Percentiles rank a stretch among this genome's conserved stretches.
Evolutionary conservation across 2,797 vertebrate species (phyloP).

Genomic region (Microcaecilia unicolor): DNA sequence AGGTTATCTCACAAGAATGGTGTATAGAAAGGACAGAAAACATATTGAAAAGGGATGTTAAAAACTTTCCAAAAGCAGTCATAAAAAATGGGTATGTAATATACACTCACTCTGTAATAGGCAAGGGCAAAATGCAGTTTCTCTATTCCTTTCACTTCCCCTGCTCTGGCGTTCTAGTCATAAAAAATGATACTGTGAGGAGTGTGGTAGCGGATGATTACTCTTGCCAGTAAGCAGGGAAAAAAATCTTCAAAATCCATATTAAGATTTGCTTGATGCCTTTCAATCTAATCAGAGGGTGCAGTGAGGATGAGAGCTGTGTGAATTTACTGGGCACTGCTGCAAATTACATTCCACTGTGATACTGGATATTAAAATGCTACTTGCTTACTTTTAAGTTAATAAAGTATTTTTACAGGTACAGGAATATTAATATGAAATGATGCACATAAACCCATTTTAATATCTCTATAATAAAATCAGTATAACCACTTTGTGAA

Average conservation of each 20-base stretch:
- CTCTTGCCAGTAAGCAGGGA: slow-evolving; percentile 1
- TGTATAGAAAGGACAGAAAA: not conserved
- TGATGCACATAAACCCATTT: slow-evolving; percentile 11
- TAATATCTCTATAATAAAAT: slow-evolving; percentile 21
- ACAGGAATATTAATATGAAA: slow-evolving; percentile 9
- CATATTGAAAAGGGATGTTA: not conserved
- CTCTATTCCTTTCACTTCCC: slow-evolving; percentile 1
- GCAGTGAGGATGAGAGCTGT: slow-evolving; percentile 36
- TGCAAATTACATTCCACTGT: slow-evolving; percentile 39
- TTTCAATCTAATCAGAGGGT: slow-evolving; percentile 37
- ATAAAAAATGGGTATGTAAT: not conserved
- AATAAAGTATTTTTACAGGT: slow-evolving; percentile 34
- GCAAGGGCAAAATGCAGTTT: not conserved
- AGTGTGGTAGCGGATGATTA: too few relatives aligned
- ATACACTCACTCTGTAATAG: not conserved
- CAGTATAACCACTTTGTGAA: slow-evolving; percentile 7
- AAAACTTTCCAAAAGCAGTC: not conserved
- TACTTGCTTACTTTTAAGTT: slow-evolving; percentile 39
- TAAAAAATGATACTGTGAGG: too few relatives aligned
- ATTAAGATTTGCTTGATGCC: slow-evolving; percentile 16
- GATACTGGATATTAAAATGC: slow-evolving; percentile 36
- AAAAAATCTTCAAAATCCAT: slow-evolving; percentile 1
- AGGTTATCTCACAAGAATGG: not conserved
- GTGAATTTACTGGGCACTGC: slow-evolving; percentile 42
- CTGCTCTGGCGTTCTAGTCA: slow-evolving; percentile 3